Conservation (phyloP, 2,113 vertebrate species). For the Sceloporus tristichus region DNA sequence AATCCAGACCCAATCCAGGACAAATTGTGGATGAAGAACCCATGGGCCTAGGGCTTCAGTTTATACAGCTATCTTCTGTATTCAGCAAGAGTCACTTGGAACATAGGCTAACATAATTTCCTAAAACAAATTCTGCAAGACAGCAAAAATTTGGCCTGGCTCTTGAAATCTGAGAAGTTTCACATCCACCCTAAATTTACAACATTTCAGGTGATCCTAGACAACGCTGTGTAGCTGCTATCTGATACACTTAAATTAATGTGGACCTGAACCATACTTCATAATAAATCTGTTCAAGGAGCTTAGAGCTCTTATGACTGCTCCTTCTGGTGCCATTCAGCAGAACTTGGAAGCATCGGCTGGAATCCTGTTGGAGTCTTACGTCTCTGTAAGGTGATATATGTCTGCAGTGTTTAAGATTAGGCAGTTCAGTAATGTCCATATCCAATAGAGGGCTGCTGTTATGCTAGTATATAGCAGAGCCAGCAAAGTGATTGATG, state of each 20-base stretch:
- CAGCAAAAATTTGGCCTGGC: neutral
- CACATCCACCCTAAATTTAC: slow-evolving; percentile 9
- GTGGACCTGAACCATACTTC: neutral
- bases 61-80: neutral
- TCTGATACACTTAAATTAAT: neutral
- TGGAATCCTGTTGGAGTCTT: too few relatives aligned
- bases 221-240: neutral
- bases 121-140: neutral
- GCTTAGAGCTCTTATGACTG: neutral
- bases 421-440: too few relatives aligned
- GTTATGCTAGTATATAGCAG: too few relatives aligned
- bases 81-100: neutral
- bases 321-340: too few relatives aligned
- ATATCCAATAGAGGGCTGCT: too few relatives aligned
- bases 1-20: too few relatives aligned
- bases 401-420: too few relatives aligned
- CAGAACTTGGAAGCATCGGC: too few relatives aligned
- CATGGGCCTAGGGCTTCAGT: too few relatives aligned
- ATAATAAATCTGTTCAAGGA: neutral
- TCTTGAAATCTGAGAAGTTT: slow-evolving; percentile 21
- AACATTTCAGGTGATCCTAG: neutral
- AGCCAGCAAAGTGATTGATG: too few relatives aligned
- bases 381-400: too few relatives aligned
- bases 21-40: too few relatives aligned
- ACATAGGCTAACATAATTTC: neutral